A percentile compares a stretch with the other conserved stretches of the same genome.
Evolutionary conservation across 2,888 invertebrate species (phyloP).

Genomic region (Psylliodes chrysocephalus): DNA sequence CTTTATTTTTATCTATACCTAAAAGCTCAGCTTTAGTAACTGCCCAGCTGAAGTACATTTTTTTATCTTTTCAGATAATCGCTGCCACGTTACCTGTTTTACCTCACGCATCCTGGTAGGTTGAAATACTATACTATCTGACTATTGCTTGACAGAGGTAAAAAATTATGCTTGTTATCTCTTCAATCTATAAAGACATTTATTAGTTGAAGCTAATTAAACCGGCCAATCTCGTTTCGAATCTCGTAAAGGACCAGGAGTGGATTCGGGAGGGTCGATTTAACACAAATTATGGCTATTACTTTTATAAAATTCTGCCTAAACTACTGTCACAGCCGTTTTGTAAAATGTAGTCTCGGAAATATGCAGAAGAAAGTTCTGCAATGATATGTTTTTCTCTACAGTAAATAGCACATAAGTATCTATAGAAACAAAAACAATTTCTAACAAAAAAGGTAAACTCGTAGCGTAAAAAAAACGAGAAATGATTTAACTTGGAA

Average conservation of each 20-base stretch:
- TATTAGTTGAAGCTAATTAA: conserved; percentile 44
- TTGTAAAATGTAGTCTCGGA: too few species aligned
- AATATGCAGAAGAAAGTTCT: too few species aligned
- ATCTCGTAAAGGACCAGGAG: conserved; percentile 19
- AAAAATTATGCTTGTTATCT: conserved; percentile 42
- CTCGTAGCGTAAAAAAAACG: too few species aligned
- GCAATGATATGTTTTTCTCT: too few species aligned
- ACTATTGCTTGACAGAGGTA: conserved; percentile 45
- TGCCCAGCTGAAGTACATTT: conserved; percentile 6
- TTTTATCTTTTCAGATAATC: conserved; percentile 22
- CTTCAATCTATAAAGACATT: conserved; percentile 43
- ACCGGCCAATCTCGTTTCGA: conserved; percentile 40
- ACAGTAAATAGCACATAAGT: too few species aligned
- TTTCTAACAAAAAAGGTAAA: too few species aligned
- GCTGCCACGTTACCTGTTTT: conserved; percentile 11
- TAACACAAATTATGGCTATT: too few species aligned
- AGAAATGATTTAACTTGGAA: too few species aligned
- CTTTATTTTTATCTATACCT: neutral
- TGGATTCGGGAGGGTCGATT: neutral
- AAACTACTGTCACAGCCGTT: too few species aligned
- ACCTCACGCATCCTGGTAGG: conserved; percentile 38
- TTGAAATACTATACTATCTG: conserved; percentile 44
- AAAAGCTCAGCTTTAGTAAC: neutral
- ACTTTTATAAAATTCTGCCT: too few species aligned
- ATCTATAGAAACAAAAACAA: too few species aligned